Base-by-base conservation (phyloP, 1,140 invertebrate species). In the Cydia pomonella region DNA sequence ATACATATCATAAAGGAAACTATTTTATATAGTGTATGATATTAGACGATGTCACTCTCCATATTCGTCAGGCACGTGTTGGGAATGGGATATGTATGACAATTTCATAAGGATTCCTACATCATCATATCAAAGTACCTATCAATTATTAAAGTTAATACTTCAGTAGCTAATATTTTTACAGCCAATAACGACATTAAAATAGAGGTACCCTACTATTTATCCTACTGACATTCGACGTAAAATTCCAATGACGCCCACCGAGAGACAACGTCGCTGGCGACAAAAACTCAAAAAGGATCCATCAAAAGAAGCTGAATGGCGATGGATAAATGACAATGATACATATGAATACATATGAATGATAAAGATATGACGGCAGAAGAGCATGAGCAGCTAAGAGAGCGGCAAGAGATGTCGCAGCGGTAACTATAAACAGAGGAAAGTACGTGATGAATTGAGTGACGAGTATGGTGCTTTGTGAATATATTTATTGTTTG, bases 181-280 rank as follows among this genome's bases (percentile, higher is more conserved):
- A 44, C 41, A 47, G 44, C 12, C 16, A 47, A 16, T 9, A 13
- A 0, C 16, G 44, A 47, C 13, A 47, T 47, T 47, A 47, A 47
- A 47, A 47, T 16, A 47, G 44, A 16, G 7, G 44, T 47, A 16
- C 33, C 44, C 44, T 6, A 16, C 44, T n/a, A 53, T 16, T 53
- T 53, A 18, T 16, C 50, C n/a, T 16, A 3, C 16, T 13, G 44
- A 53, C 7, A 53, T 7, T 18, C n/a, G 5, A n/a, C n/a, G n/a
- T 18, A 53, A 18, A 53, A 53, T 9, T 12, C 50, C n/a, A 53
- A 53, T 53, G 50, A 53, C 50, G 13, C n/a, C 50, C n/a, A n/a
- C 50, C n/a, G 18, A 53, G n/a, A 53, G n/a, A 53, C 50, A 53
- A 53, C 50, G 50, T 53, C 7, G n/a, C n/a, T 53, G 50, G 50